These are phyloP conservation scores for Colius striatus DNA, from an alignment of 2,113 vertebrate species.

Conservation along the genomic window DNA sequence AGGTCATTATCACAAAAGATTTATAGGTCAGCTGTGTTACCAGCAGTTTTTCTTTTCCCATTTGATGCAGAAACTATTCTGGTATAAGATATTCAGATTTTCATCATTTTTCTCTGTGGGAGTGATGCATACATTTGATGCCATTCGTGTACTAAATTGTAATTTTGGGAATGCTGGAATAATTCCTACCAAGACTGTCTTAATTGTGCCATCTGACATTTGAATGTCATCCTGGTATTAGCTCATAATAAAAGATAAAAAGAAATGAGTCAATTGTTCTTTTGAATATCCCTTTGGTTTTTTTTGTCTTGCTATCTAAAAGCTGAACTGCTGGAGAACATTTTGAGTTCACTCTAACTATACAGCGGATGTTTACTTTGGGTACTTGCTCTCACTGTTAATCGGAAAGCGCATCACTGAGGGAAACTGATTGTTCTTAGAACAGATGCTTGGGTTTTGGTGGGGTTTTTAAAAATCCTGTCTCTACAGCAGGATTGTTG, in stretches of 20 bases:
- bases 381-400: neutral
- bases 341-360: neutral
- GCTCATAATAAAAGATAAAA: constrained; percentile 73
- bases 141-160: constrained; percentile 67
- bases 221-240: constrained; percentile 76
- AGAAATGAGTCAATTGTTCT: constrained; percentile 59
- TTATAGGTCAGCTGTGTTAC: constrained; percentile 62
- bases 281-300: neutral
- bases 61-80: constrained; percentile 58
- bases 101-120: constrained; percentile 57
- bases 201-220: constrained; percentile 71
- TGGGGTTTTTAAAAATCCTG: neutral
- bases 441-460: neutral
- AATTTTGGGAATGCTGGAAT: constrained; percentile 69
- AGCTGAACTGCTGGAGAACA: constrained; percentile 70
- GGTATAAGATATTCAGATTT: constrained; percentile 51
- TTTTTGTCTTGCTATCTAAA: constrained; percentile 6
- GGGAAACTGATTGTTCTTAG: neutral
- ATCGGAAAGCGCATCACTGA: neutral
- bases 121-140: constrained; percentile 60
- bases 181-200: constrained; percentile 70
- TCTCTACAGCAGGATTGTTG: neutral
- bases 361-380: neutral
- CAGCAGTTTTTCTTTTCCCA: constrained; percentile 61
- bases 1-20: constrained; percentile 57